phyloP scores from a whole-genome alignment of 2,113 vertebrate genomes.

The Chaetops frenatus region DNA sequence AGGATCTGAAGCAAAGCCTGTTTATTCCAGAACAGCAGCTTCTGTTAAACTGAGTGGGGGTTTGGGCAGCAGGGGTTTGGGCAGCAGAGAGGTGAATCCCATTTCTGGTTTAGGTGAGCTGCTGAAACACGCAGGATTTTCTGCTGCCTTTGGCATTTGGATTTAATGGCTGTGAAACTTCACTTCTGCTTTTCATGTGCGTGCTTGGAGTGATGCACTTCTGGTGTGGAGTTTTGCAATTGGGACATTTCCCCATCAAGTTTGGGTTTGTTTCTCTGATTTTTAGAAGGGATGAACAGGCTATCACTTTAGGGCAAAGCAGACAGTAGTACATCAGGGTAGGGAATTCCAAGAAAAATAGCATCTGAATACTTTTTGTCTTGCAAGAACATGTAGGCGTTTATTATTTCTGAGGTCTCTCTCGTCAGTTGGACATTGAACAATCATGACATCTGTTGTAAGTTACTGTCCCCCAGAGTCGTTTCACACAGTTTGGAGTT shows the following conservation, averaged over 20 bases:
- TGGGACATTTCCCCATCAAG: background rate
- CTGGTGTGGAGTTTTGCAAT: background rate
- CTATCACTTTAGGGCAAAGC: background rate
- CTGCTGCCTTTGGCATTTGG: background rate
- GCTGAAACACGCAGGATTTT: background rate
- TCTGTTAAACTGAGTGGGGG: background rate
- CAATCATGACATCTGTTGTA: background rate
- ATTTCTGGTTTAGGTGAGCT: background rate
- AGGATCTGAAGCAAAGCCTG: background rate
- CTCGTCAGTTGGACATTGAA: background rate
- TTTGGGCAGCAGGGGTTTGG: background rate
- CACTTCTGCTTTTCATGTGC: background rate
- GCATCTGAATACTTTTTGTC: background rate
- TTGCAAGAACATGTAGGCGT: background rate
- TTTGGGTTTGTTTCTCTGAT: background rate
- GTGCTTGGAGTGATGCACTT: background rate
- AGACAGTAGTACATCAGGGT: background rate
- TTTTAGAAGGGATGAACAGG: background rate
- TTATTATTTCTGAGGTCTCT: conserved; percentile 45
- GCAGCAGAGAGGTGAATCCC: background rate
- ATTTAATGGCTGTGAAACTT: background rate
- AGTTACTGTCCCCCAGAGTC: background rate
- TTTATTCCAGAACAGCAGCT: background rate
- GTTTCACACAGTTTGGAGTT: background rate
- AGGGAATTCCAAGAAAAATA: conserved; percentile 10